Evolutionary conservation across 2,113 vertebrate species (phyloP), one percentile per base, ranked within the genome.

Genomic region (Plecturocebus donacophilus): DNA sequence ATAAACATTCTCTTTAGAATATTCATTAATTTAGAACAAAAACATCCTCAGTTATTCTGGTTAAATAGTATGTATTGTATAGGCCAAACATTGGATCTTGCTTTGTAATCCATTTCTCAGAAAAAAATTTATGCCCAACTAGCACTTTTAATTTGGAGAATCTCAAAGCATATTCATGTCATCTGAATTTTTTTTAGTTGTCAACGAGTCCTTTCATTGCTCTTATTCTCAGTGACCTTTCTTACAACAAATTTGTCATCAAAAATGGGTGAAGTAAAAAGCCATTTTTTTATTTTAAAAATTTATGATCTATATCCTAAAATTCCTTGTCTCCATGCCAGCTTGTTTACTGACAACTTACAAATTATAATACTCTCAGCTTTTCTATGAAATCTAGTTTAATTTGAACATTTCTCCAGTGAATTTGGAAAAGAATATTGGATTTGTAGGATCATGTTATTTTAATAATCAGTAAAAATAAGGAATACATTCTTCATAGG

Each of bases 381-480:
- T 77, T 97, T 89, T 17, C 80, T 86, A 16, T 30, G 91, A 77
- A 85, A 16, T 90, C 56, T 70, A 87, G 30, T 95, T 82, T 89
- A 81, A 82, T 95, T 86, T 86, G 45, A 94, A 35, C n/a, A 80
- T 64, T 95, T 92, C 80, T 87, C 9, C 61, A 86, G 6, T 95
- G 49, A 87, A 38, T 93, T 45, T 80, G 40, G 25, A 49, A 91
- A 97, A 95, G 14, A 5, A 10, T 25, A 83, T 85, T 93, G 21
- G 19, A 61, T 94, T 95, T 95, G 40, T 84, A 23, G 19, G 19
- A 56, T 90, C 45, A 17, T 87, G 13, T 66, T 91, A 27, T 87
- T 95, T 93, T 86, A 85, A 56, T 70, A 84, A n/a, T 87, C 38
- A 93, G 19, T 90, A 91, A 97, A 87, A 89, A 73, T 73, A 73